Evolutionary conservation across 1,140 invertebrate genomes (phyloP).

Genomic region (Camponotus vicinus): DNA sequence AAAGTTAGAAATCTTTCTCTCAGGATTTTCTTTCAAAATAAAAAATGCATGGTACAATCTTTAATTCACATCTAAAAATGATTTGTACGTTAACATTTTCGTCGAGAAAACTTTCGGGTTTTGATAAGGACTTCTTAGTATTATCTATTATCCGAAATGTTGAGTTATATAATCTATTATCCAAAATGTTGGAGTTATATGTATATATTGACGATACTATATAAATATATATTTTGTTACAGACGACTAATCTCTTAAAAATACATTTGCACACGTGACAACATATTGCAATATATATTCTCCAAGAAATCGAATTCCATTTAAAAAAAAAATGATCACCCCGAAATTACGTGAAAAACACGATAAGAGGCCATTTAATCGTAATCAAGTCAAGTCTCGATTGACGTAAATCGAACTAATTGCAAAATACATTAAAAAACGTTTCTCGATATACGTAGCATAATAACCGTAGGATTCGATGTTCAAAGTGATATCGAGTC

Average conservation of each 20-base stretch:
- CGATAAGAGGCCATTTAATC: constrained; percentile 39
- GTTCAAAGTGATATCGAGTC: background rate
- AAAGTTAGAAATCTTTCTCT: background rate
- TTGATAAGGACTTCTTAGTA: background rate
- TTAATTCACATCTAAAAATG: background rate
- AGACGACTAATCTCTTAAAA: background rate
- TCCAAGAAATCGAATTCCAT: background rate
- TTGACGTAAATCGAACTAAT: constrained; percentile 49
- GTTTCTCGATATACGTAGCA: background rate
- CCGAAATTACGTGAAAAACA: constrained; percentile 40
- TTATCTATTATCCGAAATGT: background rate
- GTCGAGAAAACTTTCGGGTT: background rate
- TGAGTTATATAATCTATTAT: background rate
- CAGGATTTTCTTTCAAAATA: background rate
- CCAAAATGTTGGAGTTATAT: background rate
- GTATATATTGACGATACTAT: too few species aligned
- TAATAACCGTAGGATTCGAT: background rate
- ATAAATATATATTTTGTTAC: background rate
- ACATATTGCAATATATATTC: background rate
- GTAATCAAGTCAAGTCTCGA: background rate
- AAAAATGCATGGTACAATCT: background rate
- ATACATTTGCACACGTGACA: background rate
- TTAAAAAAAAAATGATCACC: constrained; percentile 12
- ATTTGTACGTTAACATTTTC: background rate
- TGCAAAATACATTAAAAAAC: constrained; percentile 10